Evolutionary conservation across 2,888 invertebrate genomes (phyloP).

Genomic region (Ophonus ardosiacus): DNA sequence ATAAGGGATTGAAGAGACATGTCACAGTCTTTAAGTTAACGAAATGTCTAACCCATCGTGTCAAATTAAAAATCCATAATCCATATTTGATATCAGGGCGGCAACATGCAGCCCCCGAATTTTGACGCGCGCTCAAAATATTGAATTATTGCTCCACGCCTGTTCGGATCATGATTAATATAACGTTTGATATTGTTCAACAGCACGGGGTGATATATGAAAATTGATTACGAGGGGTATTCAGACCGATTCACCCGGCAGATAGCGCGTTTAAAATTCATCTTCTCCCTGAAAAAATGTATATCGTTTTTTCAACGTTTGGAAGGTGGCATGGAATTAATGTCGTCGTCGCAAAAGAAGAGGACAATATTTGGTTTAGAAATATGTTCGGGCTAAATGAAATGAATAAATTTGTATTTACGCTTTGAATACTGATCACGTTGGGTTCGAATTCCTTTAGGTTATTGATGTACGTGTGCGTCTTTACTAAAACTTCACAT

Average conservation of each 20-base stretch:
- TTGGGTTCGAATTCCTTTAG: too few relatives aligned
- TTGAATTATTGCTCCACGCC: slow-evolving; percentile 52
- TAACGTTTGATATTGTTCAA: slow-evolving; percentile 55
- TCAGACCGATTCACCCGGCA: slow-evolving; percentile 23
- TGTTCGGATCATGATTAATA: slow-evolving; percentile 56
- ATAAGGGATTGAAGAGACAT: not conserved
- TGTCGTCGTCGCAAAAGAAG: not conserved
- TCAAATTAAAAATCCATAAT: slow-evolving; percentile 48
- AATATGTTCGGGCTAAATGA: not conserved
- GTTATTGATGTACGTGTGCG: too few relatives aligned
- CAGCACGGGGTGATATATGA: slow-evolving; percentile 53
- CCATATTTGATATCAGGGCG: slow-evolving; percentile 46
- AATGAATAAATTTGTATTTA: too few relatives aligned
- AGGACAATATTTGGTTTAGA: not conserved
- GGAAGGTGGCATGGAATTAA: slow-evolving; percentile 5
- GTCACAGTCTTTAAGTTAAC: slow-evolving; percentile 42
- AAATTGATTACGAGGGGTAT: slow-evolving; percentile 52
- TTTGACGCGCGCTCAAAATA: slow-evolving; percentile 47
- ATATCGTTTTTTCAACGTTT: slow-evolving; percentile 28
- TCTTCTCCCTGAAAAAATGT: slow-evolving; percentile 46
- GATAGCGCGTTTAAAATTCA: slow-evolving; percentile 46
- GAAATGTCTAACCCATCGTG: slow-evolving; percentile 39
- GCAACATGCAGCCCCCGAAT: slow-evolving; percentile 30
- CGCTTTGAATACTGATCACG: too few relatives aligned
- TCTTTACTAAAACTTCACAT: too few relatives aligned